Evolutionary conservation across 2,888 invertebrate species (phyloP), one percentile per base, ranked within the genome.

Genomic region (Drosophila subsilvestris): DNA sequence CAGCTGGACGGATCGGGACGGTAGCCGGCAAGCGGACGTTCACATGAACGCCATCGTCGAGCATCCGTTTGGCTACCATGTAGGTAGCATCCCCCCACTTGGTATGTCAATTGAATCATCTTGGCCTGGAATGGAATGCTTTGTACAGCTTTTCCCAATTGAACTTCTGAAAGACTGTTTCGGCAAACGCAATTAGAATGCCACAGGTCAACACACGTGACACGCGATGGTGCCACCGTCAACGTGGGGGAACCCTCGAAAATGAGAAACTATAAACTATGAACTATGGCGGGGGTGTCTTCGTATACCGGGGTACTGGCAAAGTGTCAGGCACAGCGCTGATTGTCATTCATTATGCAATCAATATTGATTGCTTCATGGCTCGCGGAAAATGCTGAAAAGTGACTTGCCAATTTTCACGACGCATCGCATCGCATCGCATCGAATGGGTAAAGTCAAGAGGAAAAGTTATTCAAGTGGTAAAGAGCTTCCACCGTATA

Each of bases 331-430:
- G 71, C 69, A 71, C 63, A 74, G 81, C 79, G 72, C 61, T 75
- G 86, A 80, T 76, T 84, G 84, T 79, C 86, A 84, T 86, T 80
- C 86, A 83, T 86, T 86, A 86, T 84, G 86, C 83, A 83, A 84
- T 83, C 84, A 86, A 86, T 83, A 86, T 81, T 84, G 83, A 84
- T 84, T 83, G 83, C 83, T 79, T 58, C 56, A 63, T 74, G 63
- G 59, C 56, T 37, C 75, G 63, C 57, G 69, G 54, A 65, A 76
- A 68, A 74, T 76, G 78, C 70, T 81, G 78, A 81, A 74, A 71
- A 82, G 73, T 86, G 86, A 86, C 82, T 86, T 79, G 86, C 73
- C 82, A 83, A 76, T 82, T 76, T 85, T 80, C 74, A 69, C 74
- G 66, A 73, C 73, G 74, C 68, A 60, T 60, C 69, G 68, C 49